phyloP scores from a whole-genome alignment of 2,888 invertebrate species.

The Elegia similella region DNA sequence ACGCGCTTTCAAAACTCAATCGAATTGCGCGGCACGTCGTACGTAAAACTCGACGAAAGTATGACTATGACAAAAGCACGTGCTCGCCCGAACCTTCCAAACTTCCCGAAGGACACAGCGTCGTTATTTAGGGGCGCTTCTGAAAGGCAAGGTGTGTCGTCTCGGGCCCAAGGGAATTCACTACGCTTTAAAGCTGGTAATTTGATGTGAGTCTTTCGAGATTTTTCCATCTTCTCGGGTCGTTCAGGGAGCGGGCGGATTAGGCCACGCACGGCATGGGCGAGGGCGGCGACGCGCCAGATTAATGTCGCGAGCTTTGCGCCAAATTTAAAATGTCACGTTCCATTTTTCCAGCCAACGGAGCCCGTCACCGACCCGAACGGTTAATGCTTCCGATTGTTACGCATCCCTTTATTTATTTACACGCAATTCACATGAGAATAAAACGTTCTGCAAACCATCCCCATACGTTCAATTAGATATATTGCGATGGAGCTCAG shows the following conservation, averaged over 20 bases:
- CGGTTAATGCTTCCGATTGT: conserved; percentile 59
- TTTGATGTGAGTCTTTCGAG: conserved; percentile 78
- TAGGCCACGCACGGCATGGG: conserved; percentile 70
- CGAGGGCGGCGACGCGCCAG: conserved; percentile 74
- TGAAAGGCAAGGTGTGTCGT: conserved; percentile 79
- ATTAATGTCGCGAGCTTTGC: conserved; percentile 77
- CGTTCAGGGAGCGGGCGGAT: conserved; percentile 72
- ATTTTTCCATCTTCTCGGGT: conserved; percentile 76
- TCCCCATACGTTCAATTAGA: neutral
- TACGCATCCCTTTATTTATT: conserved; percentile 43
- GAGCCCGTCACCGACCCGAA: conserved; percentile 56
- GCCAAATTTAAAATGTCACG: conserved; percentile 78
- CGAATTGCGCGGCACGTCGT: conserved; percentile 73
- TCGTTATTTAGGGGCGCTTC: conserved; percentile 71
- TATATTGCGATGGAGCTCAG: neutral
- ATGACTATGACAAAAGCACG: conserved; percentile 78
- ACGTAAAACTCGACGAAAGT: conserved; percentile 74
- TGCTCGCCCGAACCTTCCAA: conserved; percentile 67
- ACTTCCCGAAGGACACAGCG: conserved; percentile 75
- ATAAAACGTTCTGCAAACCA: neutral
- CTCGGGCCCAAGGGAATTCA: conserved; percentile 66
- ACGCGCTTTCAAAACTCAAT: conserved; percentile 66
- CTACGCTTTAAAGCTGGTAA: conserved; percentile 78
- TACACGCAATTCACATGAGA: conserved; percentile 20
- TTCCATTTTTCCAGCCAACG: conserved; percentile 74